Evolutionary conservation across 2,113 vertebrate genomes (phyloP).

Genomic region (Chiloscyllium plagiosum): DNA sequence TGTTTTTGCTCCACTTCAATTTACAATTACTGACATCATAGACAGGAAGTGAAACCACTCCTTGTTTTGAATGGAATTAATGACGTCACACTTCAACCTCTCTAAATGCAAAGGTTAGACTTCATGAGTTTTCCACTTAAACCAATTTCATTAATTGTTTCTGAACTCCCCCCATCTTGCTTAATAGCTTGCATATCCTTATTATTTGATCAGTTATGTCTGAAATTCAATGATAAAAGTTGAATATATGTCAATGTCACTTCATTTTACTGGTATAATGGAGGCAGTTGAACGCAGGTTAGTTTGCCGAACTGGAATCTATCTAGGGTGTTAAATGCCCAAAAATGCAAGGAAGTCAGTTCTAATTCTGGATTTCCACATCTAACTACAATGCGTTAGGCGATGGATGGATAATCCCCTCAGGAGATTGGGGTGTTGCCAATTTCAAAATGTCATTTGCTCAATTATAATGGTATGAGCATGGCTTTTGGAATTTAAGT

Average conservation of each 20-base stretch:
- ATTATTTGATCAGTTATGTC: background rate
- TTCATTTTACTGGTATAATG: background rate
- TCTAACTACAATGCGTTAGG: too few relatives aligned
- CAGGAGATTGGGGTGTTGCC: too few relatives aligned
- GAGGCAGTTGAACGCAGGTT: background rate
- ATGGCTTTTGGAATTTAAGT: background rate
- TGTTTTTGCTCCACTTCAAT: background rate
- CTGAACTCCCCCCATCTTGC: background rate
- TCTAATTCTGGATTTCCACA: too few relatives aligned
- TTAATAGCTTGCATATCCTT: background rate
- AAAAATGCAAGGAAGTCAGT: too few relatives aligned
- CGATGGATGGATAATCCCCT: too few relatives aligned
- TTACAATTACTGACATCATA: background rate
- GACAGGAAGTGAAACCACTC: background rate
- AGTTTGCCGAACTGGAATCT: background rate
- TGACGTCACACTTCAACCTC: background rate
- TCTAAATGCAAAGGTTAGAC: background rate
- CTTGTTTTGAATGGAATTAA: background rate
- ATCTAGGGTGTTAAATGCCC: too few relatives aligned
- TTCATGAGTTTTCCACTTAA: background rate
- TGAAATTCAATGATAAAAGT: background rate
- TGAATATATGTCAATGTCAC: background rate
- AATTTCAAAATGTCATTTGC: too few relatives aligned
- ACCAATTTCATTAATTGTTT: background rate
- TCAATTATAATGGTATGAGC: too few relatives aligned